phyloP scores from a whole-genome alignment of 2,888 invertebrate genomes.

The Thecocarcelia acutangulata region DNA sequence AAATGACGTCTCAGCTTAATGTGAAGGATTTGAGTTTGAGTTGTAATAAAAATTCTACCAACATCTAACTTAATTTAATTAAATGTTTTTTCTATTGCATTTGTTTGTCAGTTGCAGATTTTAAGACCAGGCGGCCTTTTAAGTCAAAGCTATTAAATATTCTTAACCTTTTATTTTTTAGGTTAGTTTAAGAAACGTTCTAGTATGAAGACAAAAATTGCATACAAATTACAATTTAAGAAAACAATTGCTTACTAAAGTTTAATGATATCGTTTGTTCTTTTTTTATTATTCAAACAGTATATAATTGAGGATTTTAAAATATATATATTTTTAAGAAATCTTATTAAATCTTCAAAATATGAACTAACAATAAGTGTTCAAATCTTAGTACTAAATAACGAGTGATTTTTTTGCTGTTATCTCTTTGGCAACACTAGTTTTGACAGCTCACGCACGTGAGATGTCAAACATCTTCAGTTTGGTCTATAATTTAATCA shows the following conservation, averaged over 20 bases:
- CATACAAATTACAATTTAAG: conserved; percentile 55
- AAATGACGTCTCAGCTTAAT: background rate
- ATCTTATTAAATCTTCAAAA: no score
- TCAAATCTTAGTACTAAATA: no score
- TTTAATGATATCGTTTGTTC: background rate
- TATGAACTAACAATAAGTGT: no score
- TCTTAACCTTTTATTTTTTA: conserved; percentile 26
- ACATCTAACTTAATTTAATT: conserved; percentile 5
- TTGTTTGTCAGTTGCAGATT: background rate
- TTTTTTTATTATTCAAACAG: background rate
- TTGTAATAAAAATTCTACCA: conserved; percentile 38
- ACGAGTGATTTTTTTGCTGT: no score
- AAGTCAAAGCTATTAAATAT: conserved; percentile 42
- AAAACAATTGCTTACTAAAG: background rate
- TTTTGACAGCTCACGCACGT: no score
- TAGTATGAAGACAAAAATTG: conserved; percentile 22
- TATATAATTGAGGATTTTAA: no score
- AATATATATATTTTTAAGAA: no score
- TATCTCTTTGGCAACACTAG: no score
- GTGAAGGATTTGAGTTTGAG: conserved; percentile 26
- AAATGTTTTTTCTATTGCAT: background rate
- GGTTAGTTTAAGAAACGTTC: conserved; percentile 7
- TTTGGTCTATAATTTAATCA: no score
- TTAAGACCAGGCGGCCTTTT: conserved; percentile 5
- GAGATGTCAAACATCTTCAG: no score